Base-by-base conservation (phyloP, 2,113 vertebrate genomes). In the mouse (Mus musculus) region DNA sequence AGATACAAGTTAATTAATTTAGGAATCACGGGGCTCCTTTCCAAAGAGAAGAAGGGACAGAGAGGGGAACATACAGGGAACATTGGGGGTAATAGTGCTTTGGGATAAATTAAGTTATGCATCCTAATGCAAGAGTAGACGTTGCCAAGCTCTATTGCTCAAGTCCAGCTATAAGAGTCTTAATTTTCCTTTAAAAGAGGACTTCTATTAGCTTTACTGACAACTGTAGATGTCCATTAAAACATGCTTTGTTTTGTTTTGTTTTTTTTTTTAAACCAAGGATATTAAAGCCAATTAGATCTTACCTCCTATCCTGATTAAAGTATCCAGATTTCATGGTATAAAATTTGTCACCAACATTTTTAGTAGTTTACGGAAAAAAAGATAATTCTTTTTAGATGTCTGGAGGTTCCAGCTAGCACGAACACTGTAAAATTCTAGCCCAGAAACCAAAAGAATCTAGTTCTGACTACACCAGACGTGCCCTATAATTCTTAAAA, bases 1-100 rank as follows among this genome's bases (percentile, higher is more conserved):
- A 96, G 94, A 93, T 87, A 88, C 49, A 97, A 59, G 59, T 46
- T 77, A 52, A 59, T 95, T 87, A 88, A 80, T 72, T 95, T 89
- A 91, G 76, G 49, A 80, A 56, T 59, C 22, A 93, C 7, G 71
- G 12, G 56, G 65, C 28, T 28, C n/a, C 46, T 75, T 84, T 67
- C 16, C 46, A 65, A 49, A 91, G 39, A 54, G 8, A 73, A 1
- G 20, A 14, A 39, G n/a, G 36, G 1, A 39, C 4, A 1, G 13
- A 75, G 19, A 95, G 4, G 14, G 73, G 10, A 52, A 30, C 77
- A 39, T 2, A 20, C 63, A n/a, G 14, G 1, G 39, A 11, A 19
- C 6, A 81, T 8, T 36, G 26, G 8, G 9, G 12, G 54, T 12
- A 75, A 77, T 49, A 28, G 1, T 89, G 10, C 26, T 54, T 52